Base-by-base conservation (phyloP, 2,888 invertebrate genomes). In the Clepsis dumicolana region DNA sequence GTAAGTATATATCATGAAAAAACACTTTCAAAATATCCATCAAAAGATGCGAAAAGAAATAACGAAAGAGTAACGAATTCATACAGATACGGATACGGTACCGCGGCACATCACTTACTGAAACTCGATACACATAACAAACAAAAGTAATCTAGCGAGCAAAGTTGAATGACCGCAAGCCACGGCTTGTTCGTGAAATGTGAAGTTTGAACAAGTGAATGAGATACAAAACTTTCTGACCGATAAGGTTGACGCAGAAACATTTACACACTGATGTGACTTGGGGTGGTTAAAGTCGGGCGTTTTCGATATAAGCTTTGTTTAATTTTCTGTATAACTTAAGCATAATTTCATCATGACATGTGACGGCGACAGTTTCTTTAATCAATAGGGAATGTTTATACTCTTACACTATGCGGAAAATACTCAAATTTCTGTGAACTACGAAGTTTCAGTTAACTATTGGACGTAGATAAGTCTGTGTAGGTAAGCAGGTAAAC, bases 81-180 rank as follows among this genome's bases (percentile, higher is more conserved):
- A n/a, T n/a, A n/a, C 3, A 29, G 29, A 29, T 29, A 29, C 29
- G 7, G 7, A 4, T 29, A 7, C 29, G 29, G 7, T 4, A 29
- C 3, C 7, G 3, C 29, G 7, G 3, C 29, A 29, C 29, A 7
- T 29, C 29, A 29, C 29, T 29, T n/a, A n/a, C 38, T 38, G 38
- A 60, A 29, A 52, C 53, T 41, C 53, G 41, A 60, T 41, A 65
- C 29, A 52, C 29, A 27, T 18, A 50, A 27, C n/a, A 53, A 50
- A 27, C n/a, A 53, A 59, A 53, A 44, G 48, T 50, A 65, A 65
- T 50, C 35, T 38, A 57, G 18, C 48, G 25, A 21, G 18, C 29
- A 54, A 48, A 29, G 57, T 65, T n/a, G 32, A 32, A 27, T 25
- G 38, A 38, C 57, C 38, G 18, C 54, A 54, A 54, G 29, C 29